phyloP scores from a whole-genome alignment of 2,888 invertebrate genomes.

The Catocala nupta region DNA sequence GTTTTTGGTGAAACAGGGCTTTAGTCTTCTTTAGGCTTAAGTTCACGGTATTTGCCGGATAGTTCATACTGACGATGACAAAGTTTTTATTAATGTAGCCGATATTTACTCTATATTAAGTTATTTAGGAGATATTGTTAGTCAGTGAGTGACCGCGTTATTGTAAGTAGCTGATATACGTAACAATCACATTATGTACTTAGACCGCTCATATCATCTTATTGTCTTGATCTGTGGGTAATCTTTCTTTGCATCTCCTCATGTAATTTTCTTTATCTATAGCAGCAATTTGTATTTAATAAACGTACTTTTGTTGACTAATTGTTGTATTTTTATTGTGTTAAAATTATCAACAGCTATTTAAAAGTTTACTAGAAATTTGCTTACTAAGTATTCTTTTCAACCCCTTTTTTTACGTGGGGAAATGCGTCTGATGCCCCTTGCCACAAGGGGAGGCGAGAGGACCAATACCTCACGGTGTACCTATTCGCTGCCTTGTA shows the following conservation, averaged over 20 bases:
- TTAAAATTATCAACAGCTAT: background rate
- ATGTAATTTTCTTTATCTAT: slow-evolving; percentile 35
- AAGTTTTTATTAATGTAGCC: slow-evolving; percentile 1
- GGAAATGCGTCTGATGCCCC: too few species aligned
- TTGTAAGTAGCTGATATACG: slow-evolving; percentile 8
- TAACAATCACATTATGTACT: slow-evolving; percentile 12
- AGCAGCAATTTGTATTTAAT: slow-evolving; percentile 44
- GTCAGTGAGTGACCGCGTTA: slow-evolving; percentile 3
- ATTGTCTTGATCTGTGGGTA: background rate
- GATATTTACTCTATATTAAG: slow-evolving; percentile 6
- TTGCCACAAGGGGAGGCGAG: too few species aligned
- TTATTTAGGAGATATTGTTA: slow-evolving; percentile 7
- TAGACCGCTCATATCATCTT: background rate
- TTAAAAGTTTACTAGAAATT: too few species aligned
- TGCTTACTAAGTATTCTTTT: too few species aligned
- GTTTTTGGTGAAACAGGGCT: background rate
- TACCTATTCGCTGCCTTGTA: too few species aligned
- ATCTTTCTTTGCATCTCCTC: too few species aligned
- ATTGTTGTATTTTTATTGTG: slow-evolving; percentile 24
- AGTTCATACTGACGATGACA: slow-evolving; percentile 8
- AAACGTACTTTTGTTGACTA: slow-evolving; percentile 52
- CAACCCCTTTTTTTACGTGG: too few species aligned
- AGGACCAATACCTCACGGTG: too few species aligned
- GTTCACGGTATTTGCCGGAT: slow-evolving; percentile 36
- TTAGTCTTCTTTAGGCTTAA: slow-evolving; percentile 20